phyloP scores from a whole-genome alignment of 1,140 invertebrate genomes.

The Anastrepha ludens region DNA sequence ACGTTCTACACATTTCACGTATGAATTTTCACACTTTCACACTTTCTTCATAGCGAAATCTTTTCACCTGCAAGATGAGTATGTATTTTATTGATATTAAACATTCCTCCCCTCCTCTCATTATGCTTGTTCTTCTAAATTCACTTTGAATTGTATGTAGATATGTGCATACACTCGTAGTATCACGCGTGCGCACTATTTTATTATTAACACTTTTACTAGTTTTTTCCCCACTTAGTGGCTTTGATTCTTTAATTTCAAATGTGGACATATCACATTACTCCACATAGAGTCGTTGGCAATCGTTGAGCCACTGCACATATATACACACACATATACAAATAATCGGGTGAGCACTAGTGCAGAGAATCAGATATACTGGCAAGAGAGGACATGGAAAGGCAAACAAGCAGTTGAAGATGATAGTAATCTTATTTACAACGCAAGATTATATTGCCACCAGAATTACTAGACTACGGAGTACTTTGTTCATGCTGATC shows the following conservation, averaged over 20 bases:
- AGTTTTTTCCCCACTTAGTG: neutral
- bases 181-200: neutral
- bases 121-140: neutral
- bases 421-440: slow-evolving; percentile 10
- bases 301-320: no score
- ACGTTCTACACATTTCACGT: neutral
- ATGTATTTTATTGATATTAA: neutral
- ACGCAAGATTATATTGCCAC: neutral
- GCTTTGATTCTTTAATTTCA: neutral
- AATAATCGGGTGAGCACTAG: neutral
- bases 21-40: neutral
- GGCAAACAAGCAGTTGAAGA: neutral
- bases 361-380: neutral
- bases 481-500: neutral
- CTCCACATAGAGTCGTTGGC: neutral
- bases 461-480: neutral
- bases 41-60: slow-evolving; percentile 18
- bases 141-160: neutral
- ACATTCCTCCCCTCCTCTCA: neutral
- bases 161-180: neutral
- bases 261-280: slow-evolving; percentile 6
- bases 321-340: no score
- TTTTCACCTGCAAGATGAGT: slow-evolving; percentile 5
- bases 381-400: neutral
- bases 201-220: neutral